These are phyloP conservation scores for Littorina saxatilis DNA, from an alignment of 1,140 invertebrate genomes.

Conservation along the genomic window DNA sequence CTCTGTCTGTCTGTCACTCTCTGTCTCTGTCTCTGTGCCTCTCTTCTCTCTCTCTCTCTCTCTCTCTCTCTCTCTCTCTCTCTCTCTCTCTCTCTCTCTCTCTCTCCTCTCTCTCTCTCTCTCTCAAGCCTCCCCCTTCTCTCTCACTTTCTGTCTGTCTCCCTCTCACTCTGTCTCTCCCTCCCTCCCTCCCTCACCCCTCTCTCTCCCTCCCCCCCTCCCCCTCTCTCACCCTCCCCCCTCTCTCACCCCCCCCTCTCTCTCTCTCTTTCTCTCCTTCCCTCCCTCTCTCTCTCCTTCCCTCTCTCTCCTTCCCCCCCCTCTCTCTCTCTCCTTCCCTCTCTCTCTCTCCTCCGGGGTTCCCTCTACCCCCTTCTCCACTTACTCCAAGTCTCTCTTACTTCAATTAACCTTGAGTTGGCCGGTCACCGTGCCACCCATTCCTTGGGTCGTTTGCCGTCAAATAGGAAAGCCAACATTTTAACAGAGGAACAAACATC, in stretches of 20 bases:
- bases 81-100: conserved; percentile 1
- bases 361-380: too few relatives aligned
- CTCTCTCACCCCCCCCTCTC: neutral
- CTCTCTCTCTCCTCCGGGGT: neutral
- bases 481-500: too few relatives aligned
- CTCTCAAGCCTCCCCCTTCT: neutral
- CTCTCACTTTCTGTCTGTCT: neutral
- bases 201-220: neutral
- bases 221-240: neutral
- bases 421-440: too few relatives aligned
- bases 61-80: conserved; percentile 5
- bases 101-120: neutral
- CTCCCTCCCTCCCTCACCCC: neutral
- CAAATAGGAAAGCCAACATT: too few relatives aligned
- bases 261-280: neutral
- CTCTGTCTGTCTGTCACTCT: neutral
- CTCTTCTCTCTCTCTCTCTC: neutral
- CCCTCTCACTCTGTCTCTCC: neutral
- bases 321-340: neutral
- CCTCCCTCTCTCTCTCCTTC: neutral
- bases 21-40: neutral
- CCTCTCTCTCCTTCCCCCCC: conserved; percentile 1
- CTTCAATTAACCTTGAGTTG: too few relatives aligned
- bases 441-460: too few relatives aligned
- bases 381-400: too few relatives aligned